phyloP scores from a whole-genome alignment of 2,113 vertebrate species.

The Phrynocephalus versicolor region DNA sequence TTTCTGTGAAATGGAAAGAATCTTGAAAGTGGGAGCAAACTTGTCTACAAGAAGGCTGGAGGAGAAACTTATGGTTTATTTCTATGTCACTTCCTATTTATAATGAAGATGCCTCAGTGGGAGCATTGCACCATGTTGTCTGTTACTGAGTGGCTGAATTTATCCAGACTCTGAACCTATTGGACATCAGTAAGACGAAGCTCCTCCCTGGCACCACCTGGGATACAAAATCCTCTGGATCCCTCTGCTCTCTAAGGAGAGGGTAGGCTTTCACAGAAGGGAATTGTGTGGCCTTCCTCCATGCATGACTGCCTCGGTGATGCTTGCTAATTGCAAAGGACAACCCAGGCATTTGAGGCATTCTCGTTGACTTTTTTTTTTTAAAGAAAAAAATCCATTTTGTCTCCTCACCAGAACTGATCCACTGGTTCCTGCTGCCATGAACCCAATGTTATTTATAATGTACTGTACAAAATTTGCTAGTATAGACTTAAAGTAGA shows the following conservation, averaged over 20 bases:
- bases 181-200: background rate
- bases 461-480: background rate
- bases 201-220: background rate
- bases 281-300: background rate
- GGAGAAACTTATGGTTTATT: background rate
- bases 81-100: background rate
- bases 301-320: background rate
- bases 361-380: background rate
- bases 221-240: background rate
- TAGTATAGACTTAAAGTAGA: background rate
- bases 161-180: background rate
- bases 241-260: too few relatives aligned
- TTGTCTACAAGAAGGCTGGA: background rate
- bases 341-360: background rate
- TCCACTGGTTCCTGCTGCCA: background rate
- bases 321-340: background rate
- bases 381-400: background rate
- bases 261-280: background rate
- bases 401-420: background rate
- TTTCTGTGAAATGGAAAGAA: background rate
- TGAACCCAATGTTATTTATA: background rate
- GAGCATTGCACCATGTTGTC: too few relatives aligned
- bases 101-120: too few relatives aligned
- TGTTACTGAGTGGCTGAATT: background rate
- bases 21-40: background rate